Evolutionary conservation across 2,888 invertebrate genomes (phyloP).

Genomic region (Epiblema foenella): DNA sequence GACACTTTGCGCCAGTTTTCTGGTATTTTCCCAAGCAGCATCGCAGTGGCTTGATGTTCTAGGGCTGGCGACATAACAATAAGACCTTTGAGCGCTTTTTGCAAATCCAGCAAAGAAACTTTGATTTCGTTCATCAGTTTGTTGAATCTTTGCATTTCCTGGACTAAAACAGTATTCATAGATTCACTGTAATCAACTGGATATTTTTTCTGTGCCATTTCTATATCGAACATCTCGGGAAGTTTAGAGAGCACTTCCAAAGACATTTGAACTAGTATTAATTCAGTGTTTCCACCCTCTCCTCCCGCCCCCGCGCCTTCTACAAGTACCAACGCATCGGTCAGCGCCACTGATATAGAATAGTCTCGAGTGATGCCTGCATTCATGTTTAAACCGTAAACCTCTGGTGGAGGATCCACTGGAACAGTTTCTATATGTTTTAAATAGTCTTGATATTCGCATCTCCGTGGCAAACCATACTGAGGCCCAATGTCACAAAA

Average conservation of each 20-base stretch:
- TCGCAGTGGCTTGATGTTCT: constrained; percentile 88
- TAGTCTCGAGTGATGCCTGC: constrained; percentile 95
- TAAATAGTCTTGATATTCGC: constrained; percentile 89
- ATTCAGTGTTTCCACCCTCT: constrained; percentile 87
- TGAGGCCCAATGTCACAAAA: constrained; percentile 84
- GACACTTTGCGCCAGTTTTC: constrained; percentile 92
- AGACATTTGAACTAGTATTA: constrained; percentile 85
- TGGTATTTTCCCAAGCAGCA: constrained; percentile 91
- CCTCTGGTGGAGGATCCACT: constrained; percentile 91
- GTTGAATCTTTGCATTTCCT: constrained; percentile 91
- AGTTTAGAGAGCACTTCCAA: constrained; percentile 86
- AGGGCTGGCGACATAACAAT: constrained; percentile 94
- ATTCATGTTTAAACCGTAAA: constrained; percentile 95
- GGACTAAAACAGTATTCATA: constrained; percentile 93
- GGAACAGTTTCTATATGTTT: constrained; percentile 91
- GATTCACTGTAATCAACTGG: constrained; percentile 92
- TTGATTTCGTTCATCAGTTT: constrained; percentile 87
- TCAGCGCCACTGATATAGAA: constrained; percentile 88
- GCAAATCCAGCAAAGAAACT: constrained; percentile 88
- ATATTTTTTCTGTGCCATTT: constrained; percentile 86
- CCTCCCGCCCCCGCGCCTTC: constrained; percentile 86
- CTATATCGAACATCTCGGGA: constrained; percentile 88
- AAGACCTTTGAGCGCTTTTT: constrained; percentile 92
- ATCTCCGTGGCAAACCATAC: constrained; percentile 89
- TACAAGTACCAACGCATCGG: constrained; percentile 90